Evolutionary conservation across 2,888 invertebrate species (phyloP).

Genomic region (Metellina segmentata): DNA sequence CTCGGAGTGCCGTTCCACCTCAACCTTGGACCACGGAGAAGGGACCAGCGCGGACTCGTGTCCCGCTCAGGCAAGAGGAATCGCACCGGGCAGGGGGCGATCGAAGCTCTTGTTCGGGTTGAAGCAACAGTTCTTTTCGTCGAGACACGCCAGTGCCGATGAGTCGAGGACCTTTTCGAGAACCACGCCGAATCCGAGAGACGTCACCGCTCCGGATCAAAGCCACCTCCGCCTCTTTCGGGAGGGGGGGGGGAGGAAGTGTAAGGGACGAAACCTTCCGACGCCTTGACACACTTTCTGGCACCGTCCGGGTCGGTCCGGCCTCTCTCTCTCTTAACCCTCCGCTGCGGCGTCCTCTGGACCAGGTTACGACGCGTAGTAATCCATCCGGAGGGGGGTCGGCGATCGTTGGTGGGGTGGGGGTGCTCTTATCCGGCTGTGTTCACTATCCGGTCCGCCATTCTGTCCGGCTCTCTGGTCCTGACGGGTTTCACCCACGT

Average conservation of each 20-base stretch:
- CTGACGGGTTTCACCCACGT: neutral
- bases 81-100: neutral
- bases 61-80: neutral
- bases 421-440: neutral
- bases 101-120: neutral
- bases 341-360: neutral
- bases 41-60: neutral
- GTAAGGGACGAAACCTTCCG: neutral
- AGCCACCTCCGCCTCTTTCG: neutral
- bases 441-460: neutral
- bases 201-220: slow-evolving; percentile 22
- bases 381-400: neutral
- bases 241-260: neutral
- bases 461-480: neutral
- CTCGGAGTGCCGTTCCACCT: neutral
- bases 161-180: neutral
- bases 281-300: neutral
- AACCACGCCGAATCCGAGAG: neutral
- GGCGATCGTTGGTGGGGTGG: neutral
- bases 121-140: neutral
- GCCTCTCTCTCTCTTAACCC: neutral
- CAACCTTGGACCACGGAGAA: neutral
- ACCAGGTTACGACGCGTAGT: neutral
- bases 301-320: neutral
- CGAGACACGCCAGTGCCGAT: neutral